Conservation (phyloP, 2,797 vertebrate species). For the Bradypodion ventrale region DNA sequence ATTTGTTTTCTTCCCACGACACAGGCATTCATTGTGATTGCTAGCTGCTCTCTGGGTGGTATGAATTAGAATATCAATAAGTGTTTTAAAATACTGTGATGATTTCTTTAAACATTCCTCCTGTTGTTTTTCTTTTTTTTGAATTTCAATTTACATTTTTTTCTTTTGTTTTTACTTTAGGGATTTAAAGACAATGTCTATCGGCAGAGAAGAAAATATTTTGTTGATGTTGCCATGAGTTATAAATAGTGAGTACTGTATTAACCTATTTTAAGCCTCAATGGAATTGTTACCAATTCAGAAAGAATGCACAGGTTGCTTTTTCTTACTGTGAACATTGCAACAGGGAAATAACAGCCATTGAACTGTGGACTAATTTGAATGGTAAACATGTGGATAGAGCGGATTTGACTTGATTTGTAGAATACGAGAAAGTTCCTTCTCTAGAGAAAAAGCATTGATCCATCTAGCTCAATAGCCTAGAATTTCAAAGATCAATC, state of each 20-base stretch:
- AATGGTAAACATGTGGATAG: neutral
- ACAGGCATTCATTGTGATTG: neutral
- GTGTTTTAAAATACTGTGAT: conserved; percentile 55
- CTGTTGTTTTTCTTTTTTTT: conserved; percentile 49
- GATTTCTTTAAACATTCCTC: conserved; percentile 58
- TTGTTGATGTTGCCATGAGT: conserved; percentile 95
- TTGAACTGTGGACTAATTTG: conserved; percentile 44
- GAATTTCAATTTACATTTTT: conserved; percentile 17
- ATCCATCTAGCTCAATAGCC: neutral
- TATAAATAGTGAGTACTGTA: conserved; percentile 96
- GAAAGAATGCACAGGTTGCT: conserved; percentile 51
- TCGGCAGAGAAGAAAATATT: conserved; percentile 96
- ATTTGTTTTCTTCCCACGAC: neutral
- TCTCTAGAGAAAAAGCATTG: neutral
- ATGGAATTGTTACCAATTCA: conserved; percentile 46
- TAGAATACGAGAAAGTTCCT: neutral
- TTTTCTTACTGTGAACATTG: conserved; percentile 52
- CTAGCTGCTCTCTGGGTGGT: conserved; percentile 6
- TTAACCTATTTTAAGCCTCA: conserved; percentile 53
- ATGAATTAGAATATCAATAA: conserved; percentile 55
- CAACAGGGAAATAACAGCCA: conserved; percentile 39
- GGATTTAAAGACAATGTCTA: conserved; percentile 97
- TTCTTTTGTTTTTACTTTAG: conserved; percentile 76
- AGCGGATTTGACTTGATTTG: neutral
- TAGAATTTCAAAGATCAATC: neutral